Percentiles rank a stretch among this genome's conserved stretches.
Evolutionary conservation across 1,140 invertebrate species (phyloP).

Genomic region (Procambarus virginalis): DNA sequence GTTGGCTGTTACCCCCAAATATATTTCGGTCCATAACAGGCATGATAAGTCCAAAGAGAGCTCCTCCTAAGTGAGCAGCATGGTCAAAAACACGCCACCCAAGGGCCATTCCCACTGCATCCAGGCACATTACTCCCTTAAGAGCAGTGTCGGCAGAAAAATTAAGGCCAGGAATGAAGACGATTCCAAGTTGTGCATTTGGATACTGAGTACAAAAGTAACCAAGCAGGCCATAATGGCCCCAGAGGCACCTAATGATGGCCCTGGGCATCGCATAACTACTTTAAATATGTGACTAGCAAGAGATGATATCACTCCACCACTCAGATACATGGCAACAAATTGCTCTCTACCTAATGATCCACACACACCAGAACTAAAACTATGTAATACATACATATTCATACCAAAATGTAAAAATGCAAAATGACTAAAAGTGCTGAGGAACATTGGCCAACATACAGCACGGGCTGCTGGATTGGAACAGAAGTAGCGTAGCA

Average conservation of each 20-base stretch:
- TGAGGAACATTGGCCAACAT: conserved; percentile 92
- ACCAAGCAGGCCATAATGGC: conserved; percentile 93
- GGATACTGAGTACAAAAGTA: conserved; percentile 91
- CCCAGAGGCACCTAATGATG: conserved; percentile 94
- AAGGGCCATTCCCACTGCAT: conserved; percentile 86
- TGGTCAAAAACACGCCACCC: conserved; percentile 97
- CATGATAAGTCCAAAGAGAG: conserved; percentile 88
- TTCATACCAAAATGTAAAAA: conserved; percentile 90
- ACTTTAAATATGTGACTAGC: conserved; percentile 89
- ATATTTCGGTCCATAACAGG: conserved; percentile 71
- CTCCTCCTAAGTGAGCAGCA: conserved; percentile 97
- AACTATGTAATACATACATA: conserved; percentile 97
- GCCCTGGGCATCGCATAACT: conserved; percentile 78
- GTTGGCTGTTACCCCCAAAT: conserved; percentile 53
- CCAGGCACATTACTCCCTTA: conserved; percentile 88
- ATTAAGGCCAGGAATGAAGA: conserved; percentile 90
- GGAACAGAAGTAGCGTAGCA: conserved; percentile 91
- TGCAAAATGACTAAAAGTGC: conserved; percentile 94
- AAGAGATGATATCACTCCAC: conserved; percentile 91
- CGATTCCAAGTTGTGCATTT: conserved; percentile 87
- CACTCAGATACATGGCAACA: conserved; percentile 90
- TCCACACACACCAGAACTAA: conserved; percentile 76
- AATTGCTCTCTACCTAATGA: conserved; percentile 94
- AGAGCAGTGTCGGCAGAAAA: conserved; percentile 90
- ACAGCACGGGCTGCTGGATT: conserved; percentile 85